Evolutionary conservation across 2,113 vertebrate genomes (phyloP), one percentile per base, ranked within the genome.

Genomic region (Thryonomys swinderianus): DNA sequence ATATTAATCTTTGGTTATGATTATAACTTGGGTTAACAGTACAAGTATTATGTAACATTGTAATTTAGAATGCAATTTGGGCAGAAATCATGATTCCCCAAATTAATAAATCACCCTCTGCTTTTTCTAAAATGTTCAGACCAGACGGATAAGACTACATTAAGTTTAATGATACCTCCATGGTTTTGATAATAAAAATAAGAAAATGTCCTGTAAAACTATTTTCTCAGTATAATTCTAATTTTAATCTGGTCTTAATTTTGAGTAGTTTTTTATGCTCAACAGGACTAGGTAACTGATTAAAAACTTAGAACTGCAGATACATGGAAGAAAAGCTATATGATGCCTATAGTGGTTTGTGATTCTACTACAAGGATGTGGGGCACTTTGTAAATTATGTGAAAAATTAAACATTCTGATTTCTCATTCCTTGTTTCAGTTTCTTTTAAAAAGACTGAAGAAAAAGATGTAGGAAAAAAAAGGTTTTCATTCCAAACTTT

Each of bases 251-350:
- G 61, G 45, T 27, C 40, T 61, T 79, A 88, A n/a, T 85, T 81
- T 80, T 78, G 30, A 37, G 42, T 64, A 57, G 59, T n/a, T 48
- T 74, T 2, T 78, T 85, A 73, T 71, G 80, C 27, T 91, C 14
- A 80, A 53, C 37, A 85, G 32, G 40, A n/a, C 0, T 86, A 13
- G 21, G 27, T 59, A 42, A 80, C 0, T 37, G 48, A 88, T 79
- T 32, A 93, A 67, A 61, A 85, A 67, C 74, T 82, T 88, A 8
- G 88, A 85, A 69, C 78, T 92, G 86, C 25, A 90, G 20, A 32
- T 30, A 69, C 9, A 67, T 2, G 83, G 42, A 45, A 51, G 48
- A 76, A 89, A 93, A 69, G 32, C 45, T 73, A 78, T 21, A 51
- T 51, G 48, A 61, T 53, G 21, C 59, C 23, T 8, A 2, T 23